Percentiles rank a stretch among this genome's conserved stretches.
Evolutionary conservation across 2,888 invertebrate species (phyloP).

Genomic region (Drosophila macrothrix): DNA sequence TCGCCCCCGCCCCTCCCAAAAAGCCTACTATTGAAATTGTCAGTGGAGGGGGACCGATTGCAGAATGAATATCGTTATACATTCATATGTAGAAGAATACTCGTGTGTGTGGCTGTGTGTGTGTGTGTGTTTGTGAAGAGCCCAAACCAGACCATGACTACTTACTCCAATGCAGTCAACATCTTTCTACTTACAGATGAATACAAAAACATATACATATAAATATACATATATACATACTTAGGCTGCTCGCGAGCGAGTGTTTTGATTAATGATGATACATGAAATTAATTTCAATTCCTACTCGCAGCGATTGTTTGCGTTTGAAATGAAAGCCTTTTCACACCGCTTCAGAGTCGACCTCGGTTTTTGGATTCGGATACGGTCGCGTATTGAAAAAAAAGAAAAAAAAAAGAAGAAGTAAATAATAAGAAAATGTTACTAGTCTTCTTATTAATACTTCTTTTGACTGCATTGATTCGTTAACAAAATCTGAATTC

Average conservation of each 20-base stretch:
- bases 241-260: conserved; percentile 67
- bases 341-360: conserved; percentile 65
- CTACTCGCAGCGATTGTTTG: conserved; percentile 78
- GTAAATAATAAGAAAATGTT: conserved; percentile 42
- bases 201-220: conserved; percentile 25
- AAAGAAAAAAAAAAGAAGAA: background rate
- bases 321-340: conserved; percentile 80
- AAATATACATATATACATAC: conserved; percentile 22
- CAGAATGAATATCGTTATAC: conserved; percentile 78
- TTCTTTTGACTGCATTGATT: conserved; percentile 68
- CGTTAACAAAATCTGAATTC: conserved; percentile 50
- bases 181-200: conserved; percentile 49
- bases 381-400: background rate
- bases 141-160: conserved; percentile 55
- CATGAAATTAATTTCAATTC: conserved; percentile 85
- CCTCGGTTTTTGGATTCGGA: conserved; percentile 32
- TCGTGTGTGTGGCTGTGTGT: conserved; percentile 21
- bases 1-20: background rate
- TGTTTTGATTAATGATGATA: conserved; percentile 85
- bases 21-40: conserved; percentile 48
- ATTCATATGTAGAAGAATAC: conserved; percentile 39
- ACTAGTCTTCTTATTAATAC: conserved; percentile 74
- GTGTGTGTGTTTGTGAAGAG: conserved; percentile 35
- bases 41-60: conserved; percentile 52
- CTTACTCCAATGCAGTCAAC: conserved; percentile 54